Evolutionary conservation across 2,888 invertebrate species (phyloP), one percentile per base, ranked within the genome.

Genomic region (Melolontha melolontha): DNA sequence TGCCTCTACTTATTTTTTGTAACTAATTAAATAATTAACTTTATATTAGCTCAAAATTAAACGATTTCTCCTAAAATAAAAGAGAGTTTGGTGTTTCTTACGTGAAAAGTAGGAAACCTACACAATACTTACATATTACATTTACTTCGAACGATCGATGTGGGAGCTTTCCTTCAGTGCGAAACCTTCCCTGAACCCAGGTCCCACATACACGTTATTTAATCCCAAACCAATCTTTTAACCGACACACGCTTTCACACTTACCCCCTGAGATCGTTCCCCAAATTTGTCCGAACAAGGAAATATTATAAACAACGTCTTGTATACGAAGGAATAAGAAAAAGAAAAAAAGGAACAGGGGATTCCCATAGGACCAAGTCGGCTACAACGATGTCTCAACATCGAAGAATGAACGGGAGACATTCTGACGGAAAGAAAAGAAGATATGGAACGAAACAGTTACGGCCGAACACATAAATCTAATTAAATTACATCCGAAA

Each of bases 171-270:
- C 17, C n/a, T 17, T 51, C 63, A 29, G 47, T 42, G 54, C 57
- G 64, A 63, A 64, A 66, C 71, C 68, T 66, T 67, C 59, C 49
- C 16, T 16, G 39, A 51, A 50, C 40, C 69, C 55, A 67, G 68
- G 71, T 69, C 68, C 69, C 70, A 69, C 69, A 68, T 66, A 66
- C 79, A 79, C 81, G 79, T 81, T 81, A 79, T 81, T 81, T 82
- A 83, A 83, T 83, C 83, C 83, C 83, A 82, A 82, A 81, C 82
- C 83, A 83, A 83, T 83, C 83, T 83, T 83, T 83, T 83, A 83
- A 80, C 82, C 81, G 75, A 77, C 81, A 81, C 82, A 82, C 82
- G 82, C 79, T 82, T 82, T 81, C 81, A 81, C 82, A 81, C 82
- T 82, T 81, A 80, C 79, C 66, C 55, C 55, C 75, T 73, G 77